Evolutionary conservation across 2,888 invertebrate genomes (phyloP).

Genomic region (Zhengitettix transpicula): DNA sequence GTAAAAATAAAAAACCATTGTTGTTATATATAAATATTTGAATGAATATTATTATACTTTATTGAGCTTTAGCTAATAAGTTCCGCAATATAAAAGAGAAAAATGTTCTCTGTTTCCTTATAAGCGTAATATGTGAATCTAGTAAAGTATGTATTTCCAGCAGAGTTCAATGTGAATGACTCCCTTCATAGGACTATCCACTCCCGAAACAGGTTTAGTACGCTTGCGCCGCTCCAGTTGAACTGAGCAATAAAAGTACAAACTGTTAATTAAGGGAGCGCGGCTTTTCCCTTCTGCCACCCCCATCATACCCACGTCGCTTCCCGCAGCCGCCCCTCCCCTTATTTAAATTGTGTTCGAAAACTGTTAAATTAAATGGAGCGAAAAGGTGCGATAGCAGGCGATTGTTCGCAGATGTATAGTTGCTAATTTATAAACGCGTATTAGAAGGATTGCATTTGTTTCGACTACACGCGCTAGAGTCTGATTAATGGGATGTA

Average conservation of each 20-base stretch:
- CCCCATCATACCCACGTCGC: not conserved
- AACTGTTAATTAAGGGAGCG: slow-evolving; percentile 2
- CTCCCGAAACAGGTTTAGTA: not conserved
- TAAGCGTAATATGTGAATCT: no score
- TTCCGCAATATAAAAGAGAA: no score
- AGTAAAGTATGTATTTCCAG: no score
- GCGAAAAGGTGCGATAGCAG: slow-evolving; percentile 15
- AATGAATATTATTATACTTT: no score
- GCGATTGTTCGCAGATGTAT: slow-evolving; percentile 9
- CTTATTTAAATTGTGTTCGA: slow-evolving; percentile 8
- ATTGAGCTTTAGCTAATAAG: no score
- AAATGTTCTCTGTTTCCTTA: no score
- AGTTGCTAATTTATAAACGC: not conserved
- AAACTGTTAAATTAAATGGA: slow-evolving; percentile 20
- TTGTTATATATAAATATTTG: no score
- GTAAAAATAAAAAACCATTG: no score
- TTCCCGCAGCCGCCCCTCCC: not conserved
- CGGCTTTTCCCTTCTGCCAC: not conserved
- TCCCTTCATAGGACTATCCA: no score
- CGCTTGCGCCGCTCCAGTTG: not conserved
- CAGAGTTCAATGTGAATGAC: no score
- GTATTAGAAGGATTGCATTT: not conserved
- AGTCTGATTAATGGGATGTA: no score
- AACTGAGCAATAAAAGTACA: slow-evolving; percentile 5
- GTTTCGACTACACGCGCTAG: no score